These are phyloP conservation scores for Hecatera dysodea DNA, from an alignment of 2,888 invertebrate genomes.

Conservation along the genomic window DNA sequence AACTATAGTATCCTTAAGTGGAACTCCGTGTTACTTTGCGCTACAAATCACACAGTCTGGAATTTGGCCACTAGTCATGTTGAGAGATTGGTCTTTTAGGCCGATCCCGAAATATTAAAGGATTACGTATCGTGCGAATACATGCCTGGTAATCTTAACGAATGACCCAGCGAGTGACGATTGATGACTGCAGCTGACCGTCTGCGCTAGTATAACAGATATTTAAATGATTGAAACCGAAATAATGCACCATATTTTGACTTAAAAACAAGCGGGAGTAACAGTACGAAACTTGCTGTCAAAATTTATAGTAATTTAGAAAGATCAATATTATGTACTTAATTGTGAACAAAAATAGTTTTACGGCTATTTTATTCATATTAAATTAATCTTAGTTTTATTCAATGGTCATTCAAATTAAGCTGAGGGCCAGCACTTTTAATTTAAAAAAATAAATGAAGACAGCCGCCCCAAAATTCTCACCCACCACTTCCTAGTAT, in stretches of 20 bases:
- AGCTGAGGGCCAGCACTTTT: too few relatives aligned
- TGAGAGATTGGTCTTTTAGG: conserved; percentile 30
- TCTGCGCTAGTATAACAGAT: not conserved
- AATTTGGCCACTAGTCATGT: conserved; percentile 22
- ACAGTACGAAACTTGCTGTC: too few relatives aligned
- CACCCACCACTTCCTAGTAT: too few relatives aligned
- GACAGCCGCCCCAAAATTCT: too few relatives aligned
- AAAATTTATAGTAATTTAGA: not conserved
- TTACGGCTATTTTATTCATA: too few relatives aligned
- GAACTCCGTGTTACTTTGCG: conserved; percentile 32
- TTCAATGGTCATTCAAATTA: too few relatives aligned
- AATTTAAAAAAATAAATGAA: too few relatives aligned
- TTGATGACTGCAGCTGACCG: conserved; percentile 35
- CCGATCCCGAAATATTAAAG: conserved; percentile 42
- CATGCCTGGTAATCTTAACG: conserved; percentile 27
- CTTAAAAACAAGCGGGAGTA: not conserved
- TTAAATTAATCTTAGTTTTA: too few relatives aligned
- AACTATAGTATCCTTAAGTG: conserved; percentile 7
- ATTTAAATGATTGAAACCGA: conserved; percentile 21
- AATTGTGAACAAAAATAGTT: not conserved
- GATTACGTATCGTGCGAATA: conserved; percentile 31
- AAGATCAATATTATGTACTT: too few relatives aligned
- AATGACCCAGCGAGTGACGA: conserved; percentile 26
- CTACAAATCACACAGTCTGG: conserved; percentile 7
- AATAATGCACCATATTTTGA: conserved; percentile 7